phyloP scores from a whole-genome alignment of 2,888 invertebrate species.

The Protophormia terraenovae region DNA sequence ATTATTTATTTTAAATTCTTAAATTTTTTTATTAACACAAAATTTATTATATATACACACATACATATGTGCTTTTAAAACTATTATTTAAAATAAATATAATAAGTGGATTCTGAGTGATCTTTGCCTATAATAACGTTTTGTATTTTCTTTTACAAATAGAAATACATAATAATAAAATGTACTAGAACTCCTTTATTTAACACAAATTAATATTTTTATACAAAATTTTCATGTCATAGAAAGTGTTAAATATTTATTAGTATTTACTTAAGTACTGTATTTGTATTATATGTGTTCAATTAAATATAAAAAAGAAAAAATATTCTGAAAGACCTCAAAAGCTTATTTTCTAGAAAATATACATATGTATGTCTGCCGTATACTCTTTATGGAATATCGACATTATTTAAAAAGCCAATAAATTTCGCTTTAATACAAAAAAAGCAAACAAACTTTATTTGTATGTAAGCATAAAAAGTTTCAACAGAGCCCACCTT shows the following conservation, averaged over 20 bases:
- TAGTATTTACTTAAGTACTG: background rate
- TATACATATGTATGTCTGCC: background rate
- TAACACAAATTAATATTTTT: background rate
- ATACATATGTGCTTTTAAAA: too few relatives aligned
- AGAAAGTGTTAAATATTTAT: constrained; percentile 10
- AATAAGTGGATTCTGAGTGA: too few relatives aligned
- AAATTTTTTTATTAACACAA: too few relatives aligned
- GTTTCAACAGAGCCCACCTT: constrained; percentile 7
- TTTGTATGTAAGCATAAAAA: background rate
- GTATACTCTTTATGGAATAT: constrained; percentile 12
- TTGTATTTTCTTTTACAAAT: too few relatives aligned
- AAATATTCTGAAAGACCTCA: constrained; percentile 12
- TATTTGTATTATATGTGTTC: background rate
- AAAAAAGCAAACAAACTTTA: background rate
- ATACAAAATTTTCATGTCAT: background rate
- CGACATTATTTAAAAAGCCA: constrained; percentile 26
- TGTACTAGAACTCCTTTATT: too few relatives aligned
- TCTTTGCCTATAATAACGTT: too few relatives aligned
- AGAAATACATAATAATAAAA: too few relatives aligned
- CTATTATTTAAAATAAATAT: too few relatives aligned
- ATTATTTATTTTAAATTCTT: too few relatives aligned
- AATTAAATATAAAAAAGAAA: background rate
- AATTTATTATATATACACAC: too few relatives aligned
- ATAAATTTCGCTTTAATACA: constrained; percentile 41
- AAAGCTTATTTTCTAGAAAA: constrained; percentile 22